Base-by-base conservation (phyloP, 2,113 vertebrate species). In the Malaclemys terrapin region DNA sequence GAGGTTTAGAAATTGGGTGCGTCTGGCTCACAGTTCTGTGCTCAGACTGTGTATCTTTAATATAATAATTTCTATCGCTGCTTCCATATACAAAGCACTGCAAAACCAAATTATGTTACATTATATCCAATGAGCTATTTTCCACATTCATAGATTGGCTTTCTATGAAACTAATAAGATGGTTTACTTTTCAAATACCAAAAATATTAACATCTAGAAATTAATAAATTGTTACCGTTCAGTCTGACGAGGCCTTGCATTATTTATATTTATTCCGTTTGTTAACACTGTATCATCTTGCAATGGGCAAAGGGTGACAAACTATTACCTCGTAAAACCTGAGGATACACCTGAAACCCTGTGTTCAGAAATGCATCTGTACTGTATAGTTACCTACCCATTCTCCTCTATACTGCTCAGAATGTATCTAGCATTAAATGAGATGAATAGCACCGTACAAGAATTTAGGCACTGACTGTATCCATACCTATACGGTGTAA, bases 401-500 rank as follows among this genome's bases (percentile, higher is more conserved):
- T 42, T 69, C 38, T 42, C 17, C 89, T 85, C 54, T 29, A 31
- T 12, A 85, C 2, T 17, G 47, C 35, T 35, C 69, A 57, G 29
- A 50, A 22, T 47, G 24, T 22, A 24, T 5, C 17, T 8, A 83
- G 4, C 29, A 42, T 10, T 83, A 45, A 38, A 29, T 82, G 42
- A 52, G n/a, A 91, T 9, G 72, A 76, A 85, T 42, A 25, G 35
- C 7, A 47, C 93, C 91, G n/a, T 7, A 84, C 11, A 81, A 88
- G 59, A 92, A 84, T 0, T 1, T 16, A 85, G 80, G 38, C 5
- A 85, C 56, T 5, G 0, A 5, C 0, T 10, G n/a, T 25, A 89
- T 94, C 50, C 92, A 0, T 91, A 99, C 99, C 99, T 99, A 97
- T 99, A 99, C 0, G 98, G 93, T 3, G 99, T 98, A 75, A 99